These are phyloP conservation scores for Caloenas nicobarica DNA, from an alignment of 2,113 vertebrate genomes.

Conservation along the genomic window DNA sequence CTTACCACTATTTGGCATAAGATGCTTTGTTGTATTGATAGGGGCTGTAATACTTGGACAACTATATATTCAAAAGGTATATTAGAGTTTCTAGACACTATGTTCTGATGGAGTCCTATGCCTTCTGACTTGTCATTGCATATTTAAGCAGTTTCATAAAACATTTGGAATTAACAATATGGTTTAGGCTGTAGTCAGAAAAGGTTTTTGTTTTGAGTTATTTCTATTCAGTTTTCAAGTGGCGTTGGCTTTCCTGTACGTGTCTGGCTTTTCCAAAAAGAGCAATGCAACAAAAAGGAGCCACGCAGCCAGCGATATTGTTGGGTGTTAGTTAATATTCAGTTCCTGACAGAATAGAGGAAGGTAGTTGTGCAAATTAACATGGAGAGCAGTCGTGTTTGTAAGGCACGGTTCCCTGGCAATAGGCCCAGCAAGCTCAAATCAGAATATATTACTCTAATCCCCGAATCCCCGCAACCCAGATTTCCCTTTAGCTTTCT, in stretches of 20 bases:
- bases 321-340: neutral
- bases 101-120: neutral
- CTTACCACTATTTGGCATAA: fast-evolving
- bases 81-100: fast-evolving
- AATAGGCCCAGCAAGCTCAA: neutral
- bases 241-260: neutral
- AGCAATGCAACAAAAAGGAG: neutral
- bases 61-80: neutral
- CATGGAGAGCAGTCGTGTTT: neutral
- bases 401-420: neutral
- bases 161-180: neutral
- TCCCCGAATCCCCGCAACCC: neutral
- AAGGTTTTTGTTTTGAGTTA: neutral
- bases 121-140: fast-evolving
- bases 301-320: neutral
- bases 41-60: no score
- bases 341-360: neutral
- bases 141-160: neutral
- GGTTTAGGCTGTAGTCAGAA: neutral
- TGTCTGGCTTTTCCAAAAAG: neutral
- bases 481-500: neutral
- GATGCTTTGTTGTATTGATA: neutral
- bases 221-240: neutral
- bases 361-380: neutral
- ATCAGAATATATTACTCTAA: neutral